phyloP scores from a whole-genome alignment of 2,888 invertebrate species.

The Drosophila tripunctata region DNA sequence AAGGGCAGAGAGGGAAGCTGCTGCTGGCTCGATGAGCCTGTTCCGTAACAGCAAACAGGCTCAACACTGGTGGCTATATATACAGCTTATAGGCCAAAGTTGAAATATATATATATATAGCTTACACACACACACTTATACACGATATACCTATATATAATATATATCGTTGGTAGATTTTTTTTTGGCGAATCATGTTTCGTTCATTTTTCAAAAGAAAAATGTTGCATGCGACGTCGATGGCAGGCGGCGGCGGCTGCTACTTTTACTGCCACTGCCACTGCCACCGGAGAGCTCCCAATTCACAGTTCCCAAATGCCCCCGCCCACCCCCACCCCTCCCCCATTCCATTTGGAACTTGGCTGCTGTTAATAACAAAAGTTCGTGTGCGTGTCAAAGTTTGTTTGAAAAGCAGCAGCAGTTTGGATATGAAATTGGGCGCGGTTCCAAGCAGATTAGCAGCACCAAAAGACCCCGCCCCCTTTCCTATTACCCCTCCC shows the following conservation, averaged over 20 bases:
- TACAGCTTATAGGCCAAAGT: conserved; percentile 74
- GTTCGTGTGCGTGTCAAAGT: conserved; percentile 81
- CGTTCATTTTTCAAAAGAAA: conserved; percentile 82
- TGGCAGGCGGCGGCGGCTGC: conserved; percentile 59
- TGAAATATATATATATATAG: conserved; percentile 43
- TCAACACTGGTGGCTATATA: conserved; percentile 15
- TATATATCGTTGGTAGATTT: conserved; percentile 31
- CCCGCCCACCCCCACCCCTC: conserved; percentile 15
- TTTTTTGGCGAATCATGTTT: conserved; percentile 77
- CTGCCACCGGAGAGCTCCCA: conserved; percentile 23
- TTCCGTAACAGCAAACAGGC: conserved; percentile 48
- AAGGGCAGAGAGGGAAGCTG: not conserved
- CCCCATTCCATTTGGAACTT: conserved; percentile 29
- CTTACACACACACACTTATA: conserved; percentile 11
- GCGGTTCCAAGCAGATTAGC: conserved; percentile 72
- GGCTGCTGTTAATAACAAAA: conserved; percentile 71
- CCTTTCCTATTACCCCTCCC: not conserved
- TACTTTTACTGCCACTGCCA: conserved; percentile 67
- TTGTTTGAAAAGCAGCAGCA: conserved; percentile 76
- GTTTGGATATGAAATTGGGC: conserved; percentile 71
- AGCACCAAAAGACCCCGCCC: conserved; percentile 28
- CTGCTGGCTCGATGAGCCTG: conserved; percentile 56
- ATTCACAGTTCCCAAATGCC: conserved; percentile 28
- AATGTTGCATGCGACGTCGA: conserved; percentile 72
- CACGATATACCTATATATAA: conserved; percentile 9